Base-by-base conservation (phyloP, 2,888 invertebrate genomes). In the Pediacus dermestoides region DNA sequence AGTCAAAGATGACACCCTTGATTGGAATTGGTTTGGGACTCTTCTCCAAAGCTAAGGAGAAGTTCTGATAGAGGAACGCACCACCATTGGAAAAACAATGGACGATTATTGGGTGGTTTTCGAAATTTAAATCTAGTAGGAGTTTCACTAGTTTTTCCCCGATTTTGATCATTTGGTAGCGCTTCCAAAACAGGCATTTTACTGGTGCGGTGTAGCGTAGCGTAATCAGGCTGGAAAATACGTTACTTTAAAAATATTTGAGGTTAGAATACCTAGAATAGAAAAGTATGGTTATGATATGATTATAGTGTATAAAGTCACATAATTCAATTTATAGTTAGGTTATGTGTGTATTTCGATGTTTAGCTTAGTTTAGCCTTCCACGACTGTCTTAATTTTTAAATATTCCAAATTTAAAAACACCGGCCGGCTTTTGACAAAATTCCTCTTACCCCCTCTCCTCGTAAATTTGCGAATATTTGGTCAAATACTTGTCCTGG, bases 21-120 rank as follows among this genome's bases (percentile, higher is more conserved):
- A 80, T 69, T 73, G 72, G 73, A 23, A 80, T 63, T 1, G 74
- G 73, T 38, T 71, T 73, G 12, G 71, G 69, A 22, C 71, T 68
- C 41, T 72, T 71, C 46, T 74, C 71, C 51, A 80, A 70, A 4
- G 80, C 79, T 41, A 77, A 59, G 18, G 78, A 77, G 50, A 85
- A 77, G 63, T 82, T 79, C 46, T 78, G 78, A 62, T 85, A 85
- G 6, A 85, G 71, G 58, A 78, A 79, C 2, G 82, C 79, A 10
- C 85, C 86, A n/a, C 85, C 82, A 60, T 86, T 86, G 44, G 85
- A 85, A 62, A 86, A 85, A 38, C 81, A 74, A 57, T 86, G 86
- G 60, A 86, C 78, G 44, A 86, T 77, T 35, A 85, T 74, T 3
- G 85, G 85, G 65, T 84, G 82, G 18, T 75, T 74, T 58, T 81